These are phyloP conservation scores for Macrosiphum euphorbiae DNA, from an alignment of 2,888 invertebrate genomes.

Conservation along the genomic window DNA sequence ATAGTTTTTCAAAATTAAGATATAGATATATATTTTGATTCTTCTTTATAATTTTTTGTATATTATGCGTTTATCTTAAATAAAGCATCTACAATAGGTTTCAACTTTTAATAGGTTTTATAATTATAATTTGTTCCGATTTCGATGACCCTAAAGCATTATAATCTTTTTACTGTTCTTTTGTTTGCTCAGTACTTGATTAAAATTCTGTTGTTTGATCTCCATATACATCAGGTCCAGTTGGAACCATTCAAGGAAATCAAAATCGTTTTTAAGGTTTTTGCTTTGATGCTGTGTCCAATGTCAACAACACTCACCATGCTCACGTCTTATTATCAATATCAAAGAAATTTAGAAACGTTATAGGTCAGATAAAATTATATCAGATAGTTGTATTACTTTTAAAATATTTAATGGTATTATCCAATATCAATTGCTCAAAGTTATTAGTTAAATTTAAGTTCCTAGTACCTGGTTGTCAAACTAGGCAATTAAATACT, in stretches of 20 bases:
- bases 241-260: neutral
- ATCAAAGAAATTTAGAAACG: neutral
- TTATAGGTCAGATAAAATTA: neutral
- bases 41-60: neutral
- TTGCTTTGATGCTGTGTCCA: neutral
- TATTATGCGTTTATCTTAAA: neutral
- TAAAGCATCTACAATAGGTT: neutral
- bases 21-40: neutral
- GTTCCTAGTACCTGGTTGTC: neutral
- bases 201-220: neutral
- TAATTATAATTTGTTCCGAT: neutral
- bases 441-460: neutral
- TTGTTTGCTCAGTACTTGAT: neutral
- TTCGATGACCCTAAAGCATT: neutral
- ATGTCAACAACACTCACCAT: neutral
- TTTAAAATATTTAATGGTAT: too few relatives aligned
- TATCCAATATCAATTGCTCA: neutral
- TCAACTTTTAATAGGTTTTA: neutral
- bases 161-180: neutral
- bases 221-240: neutral
- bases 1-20: neutral
- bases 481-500: neutral
- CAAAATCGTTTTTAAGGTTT: neutral
- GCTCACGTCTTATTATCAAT: neutral
- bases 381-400: neutral